Evolutionary conservation across 1,140 invertebrate species (phyloP).

Genomic region (Plutomurus gul): DNA sequence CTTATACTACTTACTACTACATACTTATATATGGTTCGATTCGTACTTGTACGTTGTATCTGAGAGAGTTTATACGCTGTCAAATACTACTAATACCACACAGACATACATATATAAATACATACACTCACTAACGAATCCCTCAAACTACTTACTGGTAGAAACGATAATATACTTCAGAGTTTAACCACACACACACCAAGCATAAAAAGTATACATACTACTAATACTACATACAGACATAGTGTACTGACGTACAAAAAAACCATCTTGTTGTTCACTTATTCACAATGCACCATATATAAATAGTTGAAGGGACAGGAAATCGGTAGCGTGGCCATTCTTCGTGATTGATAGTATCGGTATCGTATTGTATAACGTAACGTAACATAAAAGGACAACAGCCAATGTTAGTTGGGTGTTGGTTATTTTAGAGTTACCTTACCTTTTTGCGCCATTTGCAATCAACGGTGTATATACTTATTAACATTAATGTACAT

Average conservation of each 20-base stretch:
- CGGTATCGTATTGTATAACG: background rate
- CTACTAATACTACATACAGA: background rate
- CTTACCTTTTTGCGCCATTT: conserved; percentile 23
- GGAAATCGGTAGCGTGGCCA: conserved; percentile 2
- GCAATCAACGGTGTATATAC: conserved; percentile 25
- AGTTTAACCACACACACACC: no score
- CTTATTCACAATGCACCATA: conserved; percentile 20
- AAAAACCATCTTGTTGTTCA: conserved; percentile 19
- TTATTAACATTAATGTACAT: conserved; percentile 11
- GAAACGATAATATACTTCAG: no score
- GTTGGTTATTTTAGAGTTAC: background rate
- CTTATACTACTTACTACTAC: no score
- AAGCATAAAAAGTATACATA: no score
- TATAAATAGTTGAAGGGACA: conserved; percentile 13
- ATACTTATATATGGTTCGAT: no score
- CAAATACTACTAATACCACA: no score
- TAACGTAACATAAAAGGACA: background rate
- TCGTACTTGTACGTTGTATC: no score
- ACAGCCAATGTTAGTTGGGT: background rate
- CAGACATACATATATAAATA: no score
- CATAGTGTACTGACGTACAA: background rate
- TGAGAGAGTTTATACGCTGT: no score
- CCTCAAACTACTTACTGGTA: no score
- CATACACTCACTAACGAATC: no score
- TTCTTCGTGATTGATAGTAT: conserved; percentile 24